Evolutionary conservation across 2,888 invertebrate species (phyloP), one percentile per base, ranked within the genome.

Genomic region (Euproctis similis): DNA sequence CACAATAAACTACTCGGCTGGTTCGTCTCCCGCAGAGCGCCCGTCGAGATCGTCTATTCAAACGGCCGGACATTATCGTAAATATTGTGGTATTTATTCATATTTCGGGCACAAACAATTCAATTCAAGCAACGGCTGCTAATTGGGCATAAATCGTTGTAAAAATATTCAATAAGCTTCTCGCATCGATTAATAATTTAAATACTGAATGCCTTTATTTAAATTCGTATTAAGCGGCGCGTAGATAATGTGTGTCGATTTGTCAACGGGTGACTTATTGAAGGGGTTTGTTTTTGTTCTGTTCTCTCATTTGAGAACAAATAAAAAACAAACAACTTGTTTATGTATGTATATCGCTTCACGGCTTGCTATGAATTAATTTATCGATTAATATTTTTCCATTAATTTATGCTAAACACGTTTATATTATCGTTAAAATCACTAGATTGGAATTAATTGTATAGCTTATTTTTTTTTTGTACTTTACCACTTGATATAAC

Each of bases 71-170:
- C 78, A 76, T 77, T 76, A 77, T 73, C 81, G 78, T 84, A 81
- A 84, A 84, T 82, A 82, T 84, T 81, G 67, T 81, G 75, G 75
- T 81, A 70, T 81, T 81, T 81, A 81, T 80, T 75, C 75, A 77
- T 64, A 75, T 75, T 78, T 78, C 65, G 66, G 66, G 65, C 68
- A 72, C 82, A 71, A 81, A 82, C 82, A 84, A 84, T 84, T 82
- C 81, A 80, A 81, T 84, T 81, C 80, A 80, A 77, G 75, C 78
- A 76, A 64, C 63, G 66, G 53, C 71, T 68, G 71, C 77, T 81
- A 82, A 84, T 82, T 84, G 81, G 77, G 71, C 65, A 77, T 81
- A 80, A 80, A 76, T 81, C 69, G 74, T 65, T 59, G 65, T 75
- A 72, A 68, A 78, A 75, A 80, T 77, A 80, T 78, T 80, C 68